Percentiles rank a stretch among this genome's conserved stretches.
These are phyloP conservation scores for Tenthredo livida DNA, from an alignment of 2,888 invertebrate species.

Conservation along the genomic window DNA sequence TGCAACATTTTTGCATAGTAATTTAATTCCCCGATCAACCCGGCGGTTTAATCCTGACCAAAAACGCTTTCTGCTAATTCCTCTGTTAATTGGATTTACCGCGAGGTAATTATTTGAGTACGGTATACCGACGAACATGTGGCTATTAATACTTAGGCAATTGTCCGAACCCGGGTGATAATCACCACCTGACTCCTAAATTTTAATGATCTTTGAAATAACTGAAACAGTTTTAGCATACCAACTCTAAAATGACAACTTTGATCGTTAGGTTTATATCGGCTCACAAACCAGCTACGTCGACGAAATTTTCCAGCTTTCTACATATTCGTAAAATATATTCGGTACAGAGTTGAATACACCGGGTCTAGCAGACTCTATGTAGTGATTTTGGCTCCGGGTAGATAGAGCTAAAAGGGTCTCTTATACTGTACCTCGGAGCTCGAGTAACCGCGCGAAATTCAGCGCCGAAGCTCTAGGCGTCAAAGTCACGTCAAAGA, in stretches of 20 bases:
- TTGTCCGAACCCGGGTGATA: background rate
- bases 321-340: background rate
- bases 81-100: constrained; percentile 13
- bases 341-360: background rate
- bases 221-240: background rate
- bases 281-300: background rate
- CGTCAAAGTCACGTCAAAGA: constrained; percentile 49
- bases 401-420: background rate
- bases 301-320: background rate
- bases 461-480: background rate
- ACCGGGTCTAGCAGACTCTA: background rate
- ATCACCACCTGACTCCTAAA: background rate
- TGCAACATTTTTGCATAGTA: background rate
- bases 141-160: background rate
- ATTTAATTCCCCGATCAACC: background rate
- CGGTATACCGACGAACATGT: constrained; percentile 10
- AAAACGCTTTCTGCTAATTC: background rate
- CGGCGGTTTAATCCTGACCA: background rate
- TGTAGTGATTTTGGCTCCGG: background rate
- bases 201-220: background rate
- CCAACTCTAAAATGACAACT: background rate
- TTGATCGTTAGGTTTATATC: background rate
- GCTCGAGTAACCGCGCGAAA: constrained; percentile 12
- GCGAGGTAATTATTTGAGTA: constrained; percentile 21
- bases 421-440: background rate